Base-by-base conservation (phyloP, 2,113 vertebrate species). In the Muscicapa adusta region DNA sequence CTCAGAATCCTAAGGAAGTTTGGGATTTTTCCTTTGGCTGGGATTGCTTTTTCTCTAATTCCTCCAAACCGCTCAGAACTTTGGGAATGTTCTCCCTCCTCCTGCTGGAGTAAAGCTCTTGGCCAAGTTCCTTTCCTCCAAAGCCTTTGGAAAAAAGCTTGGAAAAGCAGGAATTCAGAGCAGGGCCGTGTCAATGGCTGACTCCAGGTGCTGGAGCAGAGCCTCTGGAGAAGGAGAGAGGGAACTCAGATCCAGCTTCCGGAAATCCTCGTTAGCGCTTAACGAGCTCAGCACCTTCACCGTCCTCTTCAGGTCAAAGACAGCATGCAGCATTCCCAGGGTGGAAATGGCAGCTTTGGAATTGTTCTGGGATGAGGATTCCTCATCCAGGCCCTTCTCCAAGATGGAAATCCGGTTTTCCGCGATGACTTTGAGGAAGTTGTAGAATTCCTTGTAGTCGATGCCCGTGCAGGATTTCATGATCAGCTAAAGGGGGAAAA, bases 401-500 rank as follows among this genome's bases (percentile, higher is more conserved):
- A 99, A 78, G 93, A 98, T 85, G 15, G 97, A 97, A 36, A 99
- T 98, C 20, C 99, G 98, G 91, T 97, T 99, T n/a, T 98, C 97
- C 0, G 98, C 98, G 7, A 99, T 98, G 36, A 98, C 96, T 93
- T 98, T 99, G 68, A 99, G 98, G 92, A 99, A 99, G 2, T 98
- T 98, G 81, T 98, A 98, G 95, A 99, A 99, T 85, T 99, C 99
- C 62, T 96, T 97, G 48, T 99, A 99, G 90, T 99, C 97, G 23
- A 99, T 99, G 43, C 99, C 99, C 0, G 99, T 98, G 97, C 99
- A 99, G 22, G 99, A 98, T 93, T 98, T 99, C 99, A 99, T 98
- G 94, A 99, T 98, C 85, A 99, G 96, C 99, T 99, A 51, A 17
- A 22, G 10, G 16, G 11, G 3, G 12, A 16, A 12, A 78, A 15